Conservation (phyloP, 2,113 vertebrate genomes). For the Epinephelus lanceolatus region DNA sequence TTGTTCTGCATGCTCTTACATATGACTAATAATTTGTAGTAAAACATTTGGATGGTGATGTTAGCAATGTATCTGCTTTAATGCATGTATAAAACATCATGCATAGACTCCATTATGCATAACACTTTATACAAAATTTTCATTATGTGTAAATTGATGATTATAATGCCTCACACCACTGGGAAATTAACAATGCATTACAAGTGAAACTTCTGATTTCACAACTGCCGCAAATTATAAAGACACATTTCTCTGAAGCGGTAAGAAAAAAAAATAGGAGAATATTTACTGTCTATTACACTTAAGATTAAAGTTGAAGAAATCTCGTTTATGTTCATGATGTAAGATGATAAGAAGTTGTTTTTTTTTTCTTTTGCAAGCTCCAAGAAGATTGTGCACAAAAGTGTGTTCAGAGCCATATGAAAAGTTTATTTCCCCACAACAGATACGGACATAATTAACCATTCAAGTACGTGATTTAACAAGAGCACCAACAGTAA, state of each 20-base stretch:
- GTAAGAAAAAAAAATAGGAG: not conserved
- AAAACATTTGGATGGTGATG: not conserved
- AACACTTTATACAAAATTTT: not conserved
- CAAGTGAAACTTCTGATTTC: not conserved
- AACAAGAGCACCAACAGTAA: constrained; percentile 12
- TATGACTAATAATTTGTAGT: not conserved
- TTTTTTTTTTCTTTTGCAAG: not conserved
- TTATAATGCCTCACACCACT: not conserved
- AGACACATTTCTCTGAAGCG: not conserved
- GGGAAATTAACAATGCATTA: not conserved
- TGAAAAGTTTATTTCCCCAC: constrained; percentile 40
- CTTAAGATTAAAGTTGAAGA: not conserved
- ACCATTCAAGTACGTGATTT: not conserved
- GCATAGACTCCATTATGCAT: not conserved
- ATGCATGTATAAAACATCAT: not conserved
- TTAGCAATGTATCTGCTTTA: not conserved
- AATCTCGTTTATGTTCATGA: not conserved
- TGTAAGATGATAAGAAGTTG: not conserved
- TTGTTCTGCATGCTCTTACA: not conserved
- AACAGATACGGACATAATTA: constrained; percentile 21
- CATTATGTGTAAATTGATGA: constrained; percentile 3
- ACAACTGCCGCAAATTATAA: not conserved
- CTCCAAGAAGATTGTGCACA: not conserved
- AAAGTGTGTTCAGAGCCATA: constrained; percentile 5
- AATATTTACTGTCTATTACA: not conserved